A percentile compares a stretch with the other conserved stretches of the same genome.
These are phyloP conservation scores for Acronicta alni DNA, from an alignment of 2,888 invertebrate species.

Conservation along the genomic window DNA sequence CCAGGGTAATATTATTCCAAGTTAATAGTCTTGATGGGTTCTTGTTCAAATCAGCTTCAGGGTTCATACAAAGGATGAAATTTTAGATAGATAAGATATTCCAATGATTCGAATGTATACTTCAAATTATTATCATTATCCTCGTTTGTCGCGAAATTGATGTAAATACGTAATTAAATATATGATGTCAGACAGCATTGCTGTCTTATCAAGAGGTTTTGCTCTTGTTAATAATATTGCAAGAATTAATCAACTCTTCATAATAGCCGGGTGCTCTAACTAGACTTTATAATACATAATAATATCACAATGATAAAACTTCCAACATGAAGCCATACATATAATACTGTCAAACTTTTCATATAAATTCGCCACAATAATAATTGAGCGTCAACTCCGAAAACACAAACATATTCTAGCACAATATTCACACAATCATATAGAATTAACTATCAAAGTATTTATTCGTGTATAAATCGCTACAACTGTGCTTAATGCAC, in stretches of 20 bases:
- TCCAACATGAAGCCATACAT: not conserved
- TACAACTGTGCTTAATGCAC: conserved; percentile 24
- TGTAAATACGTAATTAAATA: too few species aligned
- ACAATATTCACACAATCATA: conserved; percentile 29
- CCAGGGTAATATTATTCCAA: not conserved
- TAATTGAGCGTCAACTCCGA: not conserved
- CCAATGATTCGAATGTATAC: too few species aligned
- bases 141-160: too few species aligned
- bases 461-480: conserved; percentile 41
- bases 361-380: not conserved
- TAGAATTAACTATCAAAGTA: conserved; percentile 43
- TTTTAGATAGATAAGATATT: too few species aligned
- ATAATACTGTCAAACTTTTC: not conserved
- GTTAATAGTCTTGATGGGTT: conserved; percentile 28
- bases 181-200: too few species aligned
- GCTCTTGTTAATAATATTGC: too few species aligned
- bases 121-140: too few species aligned
- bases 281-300: not conserved
- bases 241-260: too few species aligned
- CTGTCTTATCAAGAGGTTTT: too few species aligned
- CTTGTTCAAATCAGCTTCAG: conserved; percentile 11
- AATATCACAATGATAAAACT: not conserved
- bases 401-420: conserved; percentile 1
- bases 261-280: not conserved
- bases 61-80: too few species aligned